Evolutionary conservation across 2,113 vertebrate species (phyloP), one percentile per base, ranked within the genome.

Genomic region (Petromus typicus): DNA sequence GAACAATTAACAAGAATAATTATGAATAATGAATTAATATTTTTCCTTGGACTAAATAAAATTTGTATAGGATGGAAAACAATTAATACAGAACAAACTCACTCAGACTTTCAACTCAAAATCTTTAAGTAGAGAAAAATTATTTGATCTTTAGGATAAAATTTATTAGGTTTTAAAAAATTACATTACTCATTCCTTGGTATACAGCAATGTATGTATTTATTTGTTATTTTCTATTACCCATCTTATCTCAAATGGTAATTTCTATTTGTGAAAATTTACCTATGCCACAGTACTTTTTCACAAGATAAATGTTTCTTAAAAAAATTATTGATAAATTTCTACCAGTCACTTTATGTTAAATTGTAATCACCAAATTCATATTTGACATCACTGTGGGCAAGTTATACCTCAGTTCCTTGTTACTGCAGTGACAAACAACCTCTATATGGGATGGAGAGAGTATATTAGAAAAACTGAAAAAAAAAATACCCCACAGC

Each of bases 251-350:
- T 85, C 12, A 82, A 30, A 40, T 43, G 57, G 25, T 66, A 54
- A 86, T 64, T 89, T 86, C 20, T 89, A 16, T 64, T 81, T 92
- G 45, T 59, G 17, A n/a, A 90, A 86, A 78, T 86, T 51, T 91
- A 40, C 54, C 34, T 59, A 11, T 83, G 43, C 20, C 54, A 76
- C 9, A 94, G 48, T 27, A 78, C 37, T 34, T 95, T 18, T 61
- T 54, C 27, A 86, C 27, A 75, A 90, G 11, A 3, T 5, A 59
- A 18, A 83, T 79, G n/a, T 69, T 89, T 89, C 63, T 79, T 90
- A 25, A 94, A 91, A 25, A 85, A 54, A 57, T 17, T 25, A 61
- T 86, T 83, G 13, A 59, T 43, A 82, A 22, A 86, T 92, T 86
- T 87, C 61, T 56, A 48, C 30, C 37, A 86, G 20, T 89, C 32